These are phyloP conservation scores for Sitta carolinensis DNA, from an alignment of 2,797 vertebrate species.

Conservation along the genomic window DNA sequence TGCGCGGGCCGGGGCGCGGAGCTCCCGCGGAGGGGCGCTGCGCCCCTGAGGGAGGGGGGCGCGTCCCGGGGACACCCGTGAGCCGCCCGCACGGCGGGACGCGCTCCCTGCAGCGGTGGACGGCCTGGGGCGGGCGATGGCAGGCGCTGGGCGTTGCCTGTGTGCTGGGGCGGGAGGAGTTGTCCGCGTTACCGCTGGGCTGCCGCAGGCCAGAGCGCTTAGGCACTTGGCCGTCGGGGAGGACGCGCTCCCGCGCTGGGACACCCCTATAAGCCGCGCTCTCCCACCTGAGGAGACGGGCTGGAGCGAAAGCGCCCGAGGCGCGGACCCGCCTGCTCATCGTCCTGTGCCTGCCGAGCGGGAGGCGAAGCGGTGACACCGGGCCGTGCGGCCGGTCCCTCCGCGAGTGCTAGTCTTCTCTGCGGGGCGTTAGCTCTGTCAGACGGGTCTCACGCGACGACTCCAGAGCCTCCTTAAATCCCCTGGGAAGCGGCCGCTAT, in stretches of 20 bases:
- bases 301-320: not conserved
- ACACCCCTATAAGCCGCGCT: rapidly evolving
- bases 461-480: not conserved
- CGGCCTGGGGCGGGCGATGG: not conserved
- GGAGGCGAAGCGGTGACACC: not conserved
- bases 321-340: not conserved
- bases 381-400: too few relatives aligned
- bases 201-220: not conserved
- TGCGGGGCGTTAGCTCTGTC: not conserved
- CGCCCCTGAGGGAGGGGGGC: not conserved
- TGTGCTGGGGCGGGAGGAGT: not conserved
- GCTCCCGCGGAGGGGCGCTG: not conserved
- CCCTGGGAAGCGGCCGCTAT: not conserved
- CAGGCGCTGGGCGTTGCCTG: not conserved
- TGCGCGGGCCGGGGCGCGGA: not conserved
- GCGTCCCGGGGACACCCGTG: rapidly evolving
- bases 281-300: not conserved
- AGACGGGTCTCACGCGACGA: too few relatives aligned
- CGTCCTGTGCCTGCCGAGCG: not conserved
- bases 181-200: too few relatives aligned
- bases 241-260: not conserved
- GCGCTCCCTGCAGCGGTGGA: not conserved
- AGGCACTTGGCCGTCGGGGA: not conserved
- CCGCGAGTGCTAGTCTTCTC: not conserved
- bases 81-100: rapidly evolving